Evolutionary conservation across 92 coral and sea anemone genomes (phyloP).

Genomic region (Umimayanthus chanpuru): DNA sequence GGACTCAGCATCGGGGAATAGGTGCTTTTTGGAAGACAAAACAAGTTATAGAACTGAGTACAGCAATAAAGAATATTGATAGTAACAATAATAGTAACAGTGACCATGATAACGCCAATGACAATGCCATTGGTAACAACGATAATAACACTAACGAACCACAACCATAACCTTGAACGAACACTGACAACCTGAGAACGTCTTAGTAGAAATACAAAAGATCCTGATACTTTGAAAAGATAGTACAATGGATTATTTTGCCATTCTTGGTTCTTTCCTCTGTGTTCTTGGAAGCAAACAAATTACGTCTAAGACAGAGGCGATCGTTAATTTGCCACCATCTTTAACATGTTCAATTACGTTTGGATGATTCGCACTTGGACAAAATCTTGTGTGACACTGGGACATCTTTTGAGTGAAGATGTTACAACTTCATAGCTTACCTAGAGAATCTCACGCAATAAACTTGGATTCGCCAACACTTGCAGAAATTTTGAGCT

Average conservation of each 20-base stretch:
- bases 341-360: background rate
- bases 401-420: too few species aligned
- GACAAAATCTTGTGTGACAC: too few species aligned
- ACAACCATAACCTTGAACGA: too few species aligned
- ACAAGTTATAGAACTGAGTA: background rate
- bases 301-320: background rate
- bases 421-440: too few species aligned
- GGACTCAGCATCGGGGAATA: conserved; percentile 93
- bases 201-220: background rate
- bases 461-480: conserved; percentile 39
- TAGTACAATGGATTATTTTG: background rate
- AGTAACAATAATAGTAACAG: too few species aligned
- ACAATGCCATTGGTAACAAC: background rate
- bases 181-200: background rate
- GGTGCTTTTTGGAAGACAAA: conserved; percentile 50
- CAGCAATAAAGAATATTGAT: background rate
- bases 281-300: background rate
- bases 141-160: background rate
- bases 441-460: conserved; percentile 59
- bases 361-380: too few species aligned
- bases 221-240: too few species aligned
- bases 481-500: background rate
- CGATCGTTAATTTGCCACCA: background rate
- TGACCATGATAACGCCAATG: too few species aligned
- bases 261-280: background rate